Base-by-base conservation (phyloP, 2,113 vertebrate species). In the Cromileptes altivelis region DNA sequence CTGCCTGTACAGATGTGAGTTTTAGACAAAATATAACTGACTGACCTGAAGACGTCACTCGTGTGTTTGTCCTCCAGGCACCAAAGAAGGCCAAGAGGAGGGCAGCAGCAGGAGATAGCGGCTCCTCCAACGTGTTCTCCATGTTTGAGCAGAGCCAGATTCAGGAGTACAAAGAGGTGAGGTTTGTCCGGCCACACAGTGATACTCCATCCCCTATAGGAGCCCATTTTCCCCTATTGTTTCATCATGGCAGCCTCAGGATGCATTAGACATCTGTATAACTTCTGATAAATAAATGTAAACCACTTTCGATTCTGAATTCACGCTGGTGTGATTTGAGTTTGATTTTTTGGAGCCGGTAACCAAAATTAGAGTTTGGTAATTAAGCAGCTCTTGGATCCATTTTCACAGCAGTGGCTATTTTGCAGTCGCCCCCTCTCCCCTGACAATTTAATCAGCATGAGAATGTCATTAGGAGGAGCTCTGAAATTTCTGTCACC, bases 111-210 rank as follows among this genome's bases (percentile, higher is more conserved):
- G 89, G 95, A 96, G 93, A 94, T 0, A 47, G 95, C 0, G 97
- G 97, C 33, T 96, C 96, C 93, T 98, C 97, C 95, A 98, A 95
- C 8, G 97, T 98, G 80, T 98, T 98, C 95, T 98, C 97, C 94
- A 98, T 97, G 97, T 98, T 98, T 77, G 97, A 98, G 94, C 97
- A 98, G 95, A 97, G 97, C 92, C 97, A 98, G 94, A 98, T 98
- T 87, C 97, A 98, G 95, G 97, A 98, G 95, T 98, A 98, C 95
- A 97, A 97, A 87, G 97, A 98, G 97, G 97, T 97, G 90, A 96
- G 91, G 74, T 70, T 65, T 50, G 0, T 60, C 53, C 4, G 0
- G 2, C 19, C 21, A 11, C 13, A 30, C 37, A 23, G n/a, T 2
- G 3, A 62, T 0, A 6, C 58, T 33, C 4, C 56, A 40, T 37